Evolutionary conservation across 2,888 invertebrate genomes (phyloP).

Genomic region (Pseudococcus jackbeardsleyi): DNA sequence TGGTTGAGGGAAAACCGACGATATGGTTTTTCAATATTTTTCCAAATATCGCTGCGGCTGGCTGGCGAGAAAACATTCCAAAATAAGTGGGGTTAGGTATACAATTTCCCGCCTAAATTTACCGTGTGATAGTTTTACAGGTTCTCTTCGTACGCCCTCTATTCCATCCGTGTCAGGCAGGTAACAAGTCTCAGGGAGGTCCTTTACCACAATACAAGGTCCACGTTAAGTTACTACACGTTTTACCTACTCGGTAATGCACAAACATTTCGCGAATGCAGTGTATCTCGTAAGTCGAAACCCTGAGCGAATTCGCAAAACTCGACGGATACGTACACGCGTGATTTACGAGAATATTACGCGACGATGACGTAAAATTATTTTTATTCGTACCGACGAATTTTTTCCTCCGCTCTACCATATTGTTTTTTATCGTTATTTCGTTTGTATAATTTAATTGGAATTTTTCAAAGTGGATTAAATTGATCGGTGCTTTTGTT

Average conservation of each 20-base stretch:
- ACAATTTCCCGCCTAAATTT: conserved; percentile 61
- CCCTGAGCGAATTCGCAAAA: conserved; percentile 38
- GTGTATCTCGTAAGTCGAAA: conserved; percentile 36
- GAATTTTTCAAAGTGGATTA: conserved; percentile 11
- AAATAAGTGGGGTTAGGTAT: conserved; percentile 60
- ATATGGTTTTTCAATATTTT: conserved; percentile 30
- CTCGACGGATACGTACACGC: neutral
- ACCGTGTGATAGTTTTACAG: conserved; percentile 63
- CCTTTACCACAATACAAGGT: conserved; percentile 62
- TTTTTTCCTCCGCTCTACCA: neutral
- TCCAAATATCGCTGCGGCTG: conserved; percentile 26
- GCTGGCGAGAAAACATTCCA: conserved; percentile 36
- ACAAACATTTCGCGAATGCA: conserved; percentile 57
- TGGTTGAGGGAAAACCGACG: neutral
- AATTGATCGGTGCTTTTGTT: neutral
- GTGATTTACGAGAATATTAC: conserved; percentile 39
- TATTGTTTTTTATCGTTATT: neutral
- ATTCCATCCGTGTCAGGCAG: conserved; percentile 62
- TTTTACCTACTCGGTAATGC: conserved; percentile 57
- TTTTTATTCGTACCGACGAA: neutral
- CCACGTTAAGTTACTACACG: conserved; percentile 61
- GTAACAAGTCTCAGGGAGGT: conserved; percentile 64
- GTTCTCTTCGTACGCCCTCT: conserved; percentile 64
- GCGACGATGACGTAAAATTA: conserved; percentile 25
- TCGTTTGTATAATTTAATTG: neutral